Evolutionary conservation across 2,797 vertebrate species (phyloP).

Genomic region (Pantherophis vulpinus): DNA sequence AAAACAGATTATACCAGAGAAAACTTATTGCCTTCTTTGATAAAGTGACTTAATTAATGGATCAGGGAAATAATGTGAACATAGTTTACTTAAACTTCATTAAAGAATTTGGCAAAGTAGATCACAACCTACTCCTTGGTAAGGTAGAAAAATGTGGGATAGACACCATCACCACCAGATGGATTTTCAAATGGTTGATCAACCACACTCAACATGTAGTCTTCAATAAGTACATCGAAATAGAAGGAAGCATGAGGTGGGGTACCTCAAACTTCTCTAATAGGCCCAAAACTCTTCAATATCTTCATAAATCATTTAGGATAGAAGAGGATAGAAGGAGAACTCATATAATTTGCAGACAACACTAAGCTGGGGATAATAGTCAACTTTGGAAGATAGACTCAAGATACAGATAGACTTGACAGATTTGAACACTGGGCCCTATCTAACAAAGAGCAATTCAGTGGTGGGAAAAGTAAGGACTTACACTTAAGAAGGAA

Average conservation of each 20-base stretch:
- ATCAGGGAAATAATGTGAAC: not conserved
- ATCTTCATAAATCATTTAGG: not conserved
- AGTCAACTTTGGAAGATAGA: too few species aligned
- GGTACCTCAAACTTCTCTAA: not conserved
- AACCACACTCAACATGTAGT: not conserved
- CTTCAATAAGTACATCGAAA: not conserved
- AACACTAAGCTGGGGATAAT: too few species aligned
- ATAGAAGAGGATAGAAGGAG: not conserved
- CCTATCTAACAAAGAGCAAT: too few species aligned
- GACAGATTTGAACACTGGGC: not conserved
- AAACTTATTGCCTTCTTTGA: not conserved
- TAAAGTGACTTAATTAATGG: not conserved
- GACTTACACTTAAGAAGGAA: too few species aligned
- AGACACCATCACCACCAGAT: not conserved
- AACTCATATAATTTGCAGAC: too few species aligned
- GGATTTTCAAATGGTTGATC: not conserved
- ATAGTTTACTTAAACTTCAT: not conserved
- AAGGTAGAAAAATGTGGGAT: not conserved
- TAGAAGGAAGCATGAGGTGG: not conserved
- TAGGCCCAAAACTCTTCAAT: not conserved
- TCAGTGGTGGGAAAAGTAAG: too few species aligned
- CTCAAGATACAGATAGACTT: not conserved
- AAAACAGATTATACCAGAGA: not conserved
- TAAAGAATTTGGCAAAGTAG: not conserved
- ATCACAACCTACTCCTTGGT: not conserved